Evolutionary conservation across 2,888 invertebrate species (phyloP).

Genomic region (Julus scanicus): DNA sequence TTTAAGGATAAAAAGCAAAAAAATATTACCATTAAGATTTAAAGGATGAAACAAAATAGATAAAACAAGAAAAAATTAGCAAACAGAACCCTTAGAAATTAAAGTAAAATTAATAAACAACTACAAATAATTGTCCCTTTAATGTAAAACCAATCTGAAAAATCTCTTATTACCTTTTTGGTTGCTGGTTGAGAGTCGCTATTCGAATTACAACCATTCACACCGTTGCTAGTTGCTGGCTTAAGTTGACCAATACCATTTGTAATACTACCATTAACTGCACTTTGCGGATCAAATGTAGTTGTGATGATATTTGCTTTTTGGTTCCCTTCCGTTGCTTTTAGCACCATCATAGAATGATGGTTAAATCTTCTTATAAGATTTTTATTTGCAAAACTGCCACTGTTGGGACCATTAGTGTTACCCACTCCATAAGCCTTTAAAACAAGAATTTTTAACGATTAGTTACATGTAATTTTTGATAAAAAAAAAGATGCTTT

Average conservation of each 20-base stretch:
- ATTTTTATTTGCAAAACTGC: conserved; percentile 74
- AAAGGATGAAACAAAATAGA: neutral
- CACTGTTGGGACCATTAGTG: conserved; percentile 65
- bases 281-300: neutral
- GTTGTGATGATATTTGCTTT: conserved; percentile 30
- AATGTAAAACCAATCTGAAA: neutral
- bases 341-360: conserved; percentile 93
- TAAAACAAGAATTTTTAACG: neutral
- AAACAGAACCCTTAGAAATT: neutral
- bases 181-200: neutral
- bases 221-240: neutral
- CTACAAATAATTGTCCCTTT: neutral
- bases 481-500: neutral
- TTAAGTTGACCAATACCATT: conserved; percentile 44
- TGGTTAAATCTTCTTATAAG: conserved; percentile 97
- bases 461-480: neutral
- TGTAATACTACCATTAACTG: conserved; percentile 50
- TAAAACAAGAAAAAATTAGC: neutral
- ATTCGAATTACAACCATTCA: neutral
- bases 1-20: no score
- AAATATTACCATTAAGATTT: no score
- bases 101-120: neutral
- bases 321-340: conserved; percentile 64
- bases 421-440: conserved; percentile 71
- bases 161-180: neutral